Evolutionary conservation across 2,888 invertebrate species (phyloP).

Genomic region (Cosmopolites sordidus): DNA sequence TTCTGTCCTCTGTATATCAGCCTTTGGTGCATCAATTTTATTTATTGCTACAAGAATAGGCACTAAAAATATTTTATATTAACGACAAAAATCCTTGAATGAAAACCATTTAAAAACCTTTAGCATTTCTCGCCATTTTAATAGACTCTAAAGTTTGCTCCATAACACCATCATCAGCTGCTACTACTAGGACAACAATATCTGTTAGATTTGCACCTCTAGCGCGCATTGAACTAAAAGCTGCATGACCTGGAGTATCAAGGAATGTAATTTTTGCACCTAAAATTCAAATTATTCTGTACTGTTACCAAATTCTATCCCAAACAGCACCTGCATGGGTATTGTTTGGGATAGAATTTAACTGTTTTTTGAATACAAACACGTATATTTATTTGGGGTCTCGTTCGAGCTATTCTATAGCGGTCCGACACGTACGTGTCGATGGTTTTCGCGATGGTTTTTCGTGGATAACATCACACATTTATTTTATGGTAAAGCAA

Average conservation of each 20-base stretch:
- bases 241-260: constrained; percentile 99
- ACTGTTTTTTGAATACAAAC: no score
- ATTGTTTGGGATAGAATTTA: no score
- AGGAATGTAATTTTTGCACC: constrained; percentile 86
- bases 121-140: constrained; percentile 73
- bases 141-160: constrained; percentile 94
- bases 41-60: constrained; percentile 96
- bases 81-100: no score
- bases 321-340: no score
- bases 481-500: no score
- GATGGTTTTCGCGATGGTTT: no score
- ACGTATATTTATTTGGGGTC: no score
- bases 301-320: background rate
- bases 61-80: constrained; percentile 56
- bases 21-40: constrained; percentile 92
- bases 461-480: no score
- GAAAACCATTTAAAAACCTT: constrained; percentile 53
- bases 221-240: constrained; percentile 89
- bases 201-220: constrained; percentile 94
- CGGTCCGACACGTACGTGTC: no score
- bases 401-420: no score
- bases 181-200: constrained; percentile 91
- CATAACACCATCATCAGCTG: constrained; percentile 99
- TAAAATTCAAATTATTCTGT: constrained; percentile 5
- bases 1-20: constrained; percentile 80